Evolutionary conservation across 2,113 vertebrate species (phyloP).

Genomic region (Numenius arquata): DNA sequence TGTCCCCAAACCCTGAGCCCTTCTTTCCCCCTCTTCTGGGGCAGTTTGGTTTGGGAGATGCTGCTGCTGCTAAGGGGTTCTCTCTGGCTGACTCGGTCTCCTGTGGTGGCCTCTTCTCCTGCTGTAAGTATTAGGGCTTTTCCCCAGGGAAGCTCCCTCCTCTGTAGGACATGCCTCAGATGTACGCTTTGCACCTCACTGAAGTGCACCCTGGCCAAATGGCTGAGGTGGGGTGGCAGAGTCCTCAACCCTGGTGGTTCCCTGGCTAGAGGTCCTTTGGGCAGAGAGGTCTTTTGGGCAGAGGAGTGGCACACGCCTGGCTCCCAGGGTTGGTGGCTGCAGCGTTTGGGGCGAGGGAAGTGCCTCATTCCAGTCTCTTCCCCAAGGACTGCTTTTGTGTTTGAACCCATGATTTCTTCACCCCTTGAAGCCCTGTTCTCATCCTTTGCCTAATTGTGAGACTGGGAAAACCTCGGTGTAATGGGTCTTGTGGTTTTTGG

Average conservation of each 20-base stretch:
- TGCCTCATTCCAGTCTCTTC: background rate
- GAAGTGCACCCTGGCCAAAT: background rate
- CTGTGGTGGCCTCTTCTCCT: background rate
- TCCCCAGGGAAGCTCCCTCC: background rate
- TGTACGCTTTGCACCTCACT: rapidly evolving
- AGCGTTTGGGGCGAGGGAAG: background rate
- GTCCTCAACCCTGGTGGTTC: background rate
- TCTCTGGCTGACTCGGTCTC: background rate
- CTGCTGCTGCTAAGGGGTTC: background rate
- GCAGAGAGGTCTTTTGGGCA: background rate
- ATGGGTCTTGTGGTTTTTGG: background rate
- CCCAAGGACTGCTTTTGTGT: background rate
- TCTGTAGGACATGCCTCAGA: background rate
- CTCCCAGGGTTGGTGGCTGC: background rate
- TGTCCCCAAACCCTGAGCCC: background rate
- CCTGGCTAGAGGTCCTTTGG: background rate
- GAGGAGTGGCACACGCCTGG: background rate
- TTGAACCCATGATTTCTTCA: background rate
- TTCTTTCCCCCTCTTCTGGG: background rate
- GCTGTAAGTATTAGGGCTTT: background rate
- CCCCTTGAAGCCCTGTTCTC: background rate
- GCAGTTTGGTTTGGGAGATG: background rate
- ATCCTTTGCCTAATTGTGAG: background rate
- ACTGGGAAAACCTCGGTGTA: background rate
- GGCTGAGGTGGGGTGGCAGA: background rate